Evolutionary conservation across 1,140 invertebrate species (phyloP), one percentile per base, ranked within the genome.

Genomic region (Lerema accius): DNA sequence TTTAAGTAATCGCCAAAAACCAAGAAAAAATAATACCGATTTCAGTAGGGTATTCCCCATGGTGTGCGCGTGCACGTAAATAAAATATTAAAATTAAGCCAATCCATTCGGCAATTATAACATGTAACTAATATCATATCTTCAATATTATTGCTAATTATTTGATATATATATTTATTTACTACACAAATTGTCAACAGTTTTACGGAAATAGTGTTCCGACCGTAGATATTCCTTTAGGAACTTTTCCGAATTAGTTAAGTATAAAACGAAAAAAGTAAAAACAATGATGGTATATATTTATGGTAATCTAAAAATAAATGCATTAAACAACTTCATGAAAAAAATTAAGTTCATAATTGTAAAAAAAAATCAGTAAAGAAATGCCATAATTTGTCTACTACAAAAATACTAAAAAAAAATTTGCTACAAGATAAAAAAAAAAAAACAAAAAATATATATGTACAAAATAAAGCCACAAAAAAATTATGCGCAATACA

Each of bases 311-410:
- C 16, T 39, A 40, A 56, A 43, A 55, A 43, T 16, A 56, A 43
- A 56, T 43, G 39, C 51, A 56, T 43, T 28, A 28, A 16, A 56
- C 23, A 56, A 56, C 23, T 43, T 37, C n/a, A n/a, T 43, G 23
- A 45, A 37, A 42, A 42, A 23, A 55, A 23, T 10, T 55, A 9
- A 48, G 45, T 53, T 28, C 11, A n/a, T 35, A 4, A 9, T 15
- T 32, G 13, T 11, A 43, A 43, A 56, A 45, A 56, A 26, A 16
- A 15, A n/a, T 14, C 1, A 55, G 37, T 39, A 26, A 43, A 42
- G 39, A 28, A 43, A 28, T 1, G 0, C 26, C 13, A 48, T 46
- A 14, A 32, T 32, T 32, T 32, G 3, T 32, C 19, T 7, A 4
- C 2, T 23, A 32, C 9, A 32, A 32, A 32, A 14, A n/a, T 14